Evolutionary conservation across 2,888 invertebrate genomes (phyloP).

Genomic region (Hedychridium roseum): DNA sequence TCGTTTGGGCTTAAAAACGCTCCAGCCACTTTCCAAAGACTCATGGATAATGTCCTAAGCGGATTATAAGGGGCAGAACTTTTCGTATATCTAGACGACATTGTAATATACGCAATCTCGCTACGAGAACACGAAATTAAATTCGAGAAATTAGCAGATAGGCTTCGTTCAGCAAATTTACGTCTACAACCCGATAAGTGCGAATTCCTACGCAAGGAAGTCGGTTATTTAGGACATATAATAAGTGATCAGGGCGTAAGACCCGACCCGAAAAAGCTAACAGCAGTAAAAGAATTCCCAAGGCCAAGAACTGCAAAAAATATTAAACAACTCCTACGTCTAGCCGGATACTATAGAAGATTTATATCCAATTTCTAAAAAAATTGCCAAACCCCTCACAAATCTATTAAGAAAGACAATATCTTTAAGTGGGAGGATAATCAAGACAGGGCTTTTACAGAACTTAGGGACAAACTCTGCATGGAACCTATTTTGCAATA

Average conservation of each 20-base stretch:
- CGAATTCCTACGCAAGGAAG: background rate
- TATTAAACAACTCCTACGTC: background rate
- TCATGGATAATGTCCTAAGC: background rate
- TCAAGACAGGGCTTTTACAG: conserved; percentile 12
- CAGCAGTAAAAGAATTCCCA: background rate
- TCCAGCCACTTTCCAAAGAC: background rate
- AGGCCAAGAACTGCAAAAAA: background rate
- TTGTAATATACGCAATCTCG: background rate
- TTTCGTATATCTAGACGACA: background rate
- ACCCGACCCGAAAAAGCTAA: background rate
- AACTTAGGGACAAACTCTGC: conserved; percentile 14
- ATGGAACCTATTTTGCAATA: conserved; percentile 19
- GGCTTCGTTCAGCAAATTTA: too few species aligned
- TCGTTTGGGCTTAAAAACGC: background rate
- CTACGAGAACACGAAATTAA: background rate
- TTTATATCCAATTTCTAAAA: conserved; percentile 10
- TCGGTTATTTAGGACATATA: background rate
- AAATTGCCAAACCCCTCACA: conserved; percentile 21
- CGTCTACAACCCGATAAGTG: background rate
- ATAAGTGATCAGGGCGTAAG: background rate
- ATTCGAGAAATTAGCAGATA: background rate
- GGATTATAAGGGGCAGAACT: background rate
- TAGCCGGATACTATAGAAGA: background rate
- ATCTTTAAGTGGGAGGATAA: conserved; percentile 7
- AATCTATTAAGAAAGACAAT: conserved; percentile 12